A percentile compares a stretch with the other conserved stretches of the same genome.
phyloP scores from a whole-genome alignment of 2,888 invertebrate species.

The Graphium colonna region DNA sequence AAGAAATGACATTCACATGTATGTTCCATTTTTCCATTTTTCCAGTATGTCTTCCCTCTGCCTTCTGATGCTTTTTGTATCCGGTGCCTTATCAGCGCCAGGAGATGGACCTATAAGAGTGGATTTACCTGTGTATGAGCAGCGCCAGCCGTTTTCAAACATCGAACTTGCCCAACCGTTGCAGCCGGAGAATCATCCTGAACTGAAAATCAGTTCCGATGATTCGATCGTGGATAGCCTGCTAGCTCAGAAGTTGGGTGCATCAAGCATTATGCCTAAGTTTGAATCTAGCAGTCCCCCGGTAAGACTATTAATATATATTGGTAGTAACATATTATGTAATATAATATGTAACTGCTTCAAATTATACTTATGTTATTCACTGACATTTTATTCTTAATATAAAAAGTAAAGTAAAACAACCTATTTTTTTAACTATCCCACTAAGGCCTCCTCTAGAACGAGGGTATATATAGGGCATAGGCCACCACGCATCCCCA shows the following conservation, averaged over 20 bases:
- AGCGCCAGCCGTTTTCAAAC: constrained; percentile 39
- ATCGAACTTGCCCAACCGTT: constrained; percentile 36
- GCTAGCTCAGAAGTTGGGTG: constrained; percentile 40
- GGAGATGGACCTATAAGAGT: constrained; percentile 58
- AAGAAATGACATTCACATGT: not conserved
- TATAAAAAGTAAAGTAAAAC: too few species aligned
- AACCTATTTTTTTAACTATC: too few species aligned
- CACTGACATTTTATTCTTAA: too few species aligned
- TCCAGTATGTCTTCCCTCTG: constrained; percentile 46
- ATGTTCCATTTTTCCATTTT: constrained; percentile 15
- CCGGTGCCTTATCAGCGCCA: constrained; percentile 48
- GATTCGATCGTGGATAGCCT: constrained; percentile 38
- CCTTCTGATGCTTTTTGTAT: constrained; percentile 33
- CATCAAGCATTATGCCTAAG: too few species aligned
- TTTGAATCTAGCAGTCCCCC: constrained; percentile 12
- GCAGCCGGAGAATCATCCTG: constrained; percentile 49
- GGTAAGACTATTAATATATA: too few species aligned
- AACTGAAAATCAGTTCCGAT: constrained; percentile 37
- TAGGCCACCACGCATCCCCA: too few species aligned
- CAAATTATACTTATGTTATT: too few species aligned
- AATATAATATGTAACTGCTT: too few species aligned
- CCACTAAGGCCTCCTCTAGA: too few species aligned
- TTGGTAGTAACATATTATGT: too few species aligned
- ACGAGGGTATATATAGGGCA: too few species aligned
- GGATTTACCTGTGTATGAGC: constrained; percentile 64